Evolutionary conservation across 2,797 vertebrate species (phyloP), one percentile per base, ranked within the genome.

Genomic region (Paramormyrops hopkinsi): DNA sequence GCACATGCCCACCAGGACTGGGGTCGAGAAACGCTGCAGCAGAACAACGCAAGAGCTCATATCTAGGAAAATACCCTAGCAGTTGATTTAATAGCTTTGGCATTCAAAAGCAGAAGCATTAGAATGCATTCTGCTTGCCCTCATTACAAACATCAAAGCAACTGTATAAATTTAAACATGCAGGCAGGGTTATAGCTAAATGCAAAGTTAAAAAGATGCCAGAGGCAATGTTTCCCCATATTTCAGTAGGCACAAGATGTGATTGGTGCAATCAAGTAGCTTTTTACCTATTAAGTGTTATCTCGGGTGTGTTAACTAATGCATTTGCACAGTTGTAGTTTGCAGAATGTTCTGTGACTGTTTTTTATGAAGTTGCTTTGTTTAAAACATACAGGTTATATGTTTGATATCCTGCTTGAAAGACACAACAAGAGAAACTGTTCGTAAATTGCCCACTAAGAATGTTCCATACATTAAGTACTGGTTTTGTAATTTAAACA

Each of bases 71-170:
- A 46, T 46, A 19, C 76, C 17, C 41, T 46, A 82, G 76, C 76
- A 46, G 17, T 46, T 46, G 76, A 76, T 76, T 76, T 76, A 76
- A 76, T 76, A 76, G 76, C 41, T 44, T 82, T 82, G 76, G 76
- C 41, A 46, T 46, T 82, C 76, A 46, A 46, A 82, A 82, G 76
- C 76, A 82, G 19, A 44, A 82, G 76, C 41, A 46, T 46, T 82
- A 46, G 76, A 82, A 46, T 46, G 76, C 41, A 6, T 82, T 46
- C 19, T 82, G 90, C 91, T 41, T 76, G 69, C 33, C 69, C 69
- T 76, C 33, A 8, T 22, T 82, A 11, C 37, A 46, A 46, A 46
- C 41, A 82, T 82, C 41, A 82, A 82, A 82, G 17, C 76, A 82
- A 4, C 76, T 44, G 1, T 82, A 82, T 82, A 48, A 46, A 44